Conservation (phyloP, 2,888 invertebrate genomes). For the Andrena flavipes region DNA sequence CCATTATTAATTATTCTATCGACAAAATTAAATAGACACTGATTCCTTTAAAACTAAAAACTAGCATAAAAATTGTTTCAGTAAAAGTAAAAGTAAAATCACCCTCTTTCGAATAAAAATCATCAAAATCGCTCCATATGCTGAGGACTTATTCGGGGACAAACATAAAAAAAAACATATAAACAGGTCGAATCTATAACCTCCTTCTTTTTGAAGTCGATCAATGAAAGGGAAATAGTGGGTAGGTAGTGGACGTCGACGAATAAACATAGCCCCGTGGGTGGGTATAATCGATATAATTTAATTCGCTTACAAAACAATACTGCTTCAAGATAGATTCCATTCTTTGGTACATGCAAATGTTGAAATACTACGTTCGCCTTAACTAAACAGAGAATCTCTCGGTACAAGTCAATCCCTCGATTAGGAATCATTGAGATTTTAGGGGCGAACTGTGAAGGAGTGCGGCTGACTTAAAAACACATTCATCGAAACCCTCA, state of each 20-base stretch:
- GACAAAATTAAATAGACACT: not conserved
- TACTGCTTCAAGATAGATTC: conserved; percentile 21
- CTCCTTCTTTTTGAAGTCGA: no score
- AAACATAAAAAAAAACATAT: no score
- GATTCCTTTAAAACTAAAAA: no score
- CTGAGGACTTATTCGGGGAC: no score
- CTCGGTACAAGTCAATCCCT: not conserved
- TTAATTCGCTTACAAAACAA: conserved; percentile 52
- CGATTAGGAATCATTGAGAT: conserved; percentile 9
- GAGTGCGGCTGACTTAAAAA: not conserved
- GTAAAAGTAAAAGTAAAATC: no score
- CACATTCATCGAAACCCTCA: not conserved
- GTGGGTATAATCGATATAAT: conserved; percentile 16
- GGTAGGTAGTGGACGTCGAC: not conserved
- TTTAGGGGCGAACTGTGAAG: not conserved
- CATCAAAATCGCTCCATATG: no score
- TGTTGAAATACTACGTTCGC: not conserved
- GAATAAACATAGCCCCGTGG: not conserved
- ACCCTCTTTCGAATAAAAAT: no score
- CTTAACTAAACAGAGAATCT: conserved; percentile 3
- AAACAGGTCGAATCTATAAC: no score
- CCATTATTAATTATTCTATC: no score
- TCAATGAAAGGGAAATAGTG: not conserved
- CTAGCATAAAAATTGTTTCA: no score
- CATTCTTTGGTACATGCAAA: conserved; percentile 11